Evolutionary conservation across 2,113 vertebrate genomes (phyloP).

Genomic region (Pangasianodon gigas): DNA sequence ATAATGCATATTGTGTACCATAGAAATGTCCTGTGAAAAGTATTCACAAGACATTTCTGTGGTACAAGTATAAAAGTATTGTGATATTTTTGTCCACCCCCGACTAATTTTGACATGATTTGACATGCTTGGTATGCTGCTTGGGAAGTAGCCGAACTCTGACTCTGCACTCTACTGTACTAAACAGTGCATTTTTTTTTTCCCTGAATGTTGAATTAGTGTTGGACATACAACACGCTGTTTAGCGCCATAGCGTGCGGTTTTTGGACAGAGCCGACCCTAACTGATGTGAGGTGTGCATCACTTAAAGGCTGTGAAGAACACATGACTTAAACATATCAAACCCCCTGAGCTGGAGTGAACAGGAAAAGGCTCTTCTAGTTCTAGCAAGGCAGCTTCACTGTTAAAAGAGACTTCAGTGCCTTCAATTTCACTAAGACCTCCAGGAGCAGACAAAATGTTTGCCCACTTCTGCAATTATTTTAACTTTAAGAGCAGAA

Average conservation of each 20-base stretch:
- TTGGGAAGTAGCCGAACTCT: background rate
- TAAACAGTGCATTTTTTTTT: background rate
- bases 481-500: background rate
- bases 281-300: background rate
- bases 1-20: background rate
- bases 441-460: conserved; percentile 47
- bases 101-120: background rate
- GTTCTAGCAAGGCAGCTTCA: conserved; percentile 65
- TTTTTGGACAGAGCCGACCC: background rate
- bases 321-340: conserved; percentile 50
- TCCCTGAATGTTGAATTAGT: background rate
- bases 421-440: conserved; percentile 72
- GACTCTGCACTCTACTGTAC: background rate
- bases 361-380: conserved; percentile 40
- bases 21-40: too few species aligned
- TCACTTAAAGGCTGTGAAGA: conserved; percentile 18
- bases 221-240: background rate
- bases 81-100: background rate
- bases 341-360: conserved; percentile 30
- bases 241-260: background rate
- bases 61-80: background rate
- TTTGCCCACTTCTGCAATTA: background rate
- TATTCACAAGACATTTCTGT: too few species aligned
- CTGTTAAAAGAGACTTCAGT: conserved; percentile 73
- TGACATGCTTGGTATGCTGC: background rate